Evolutionary conservation across 1,140 invertebrate species (phyloP).

Genomic region (Pseudomyrmex gracilis): DNA sequence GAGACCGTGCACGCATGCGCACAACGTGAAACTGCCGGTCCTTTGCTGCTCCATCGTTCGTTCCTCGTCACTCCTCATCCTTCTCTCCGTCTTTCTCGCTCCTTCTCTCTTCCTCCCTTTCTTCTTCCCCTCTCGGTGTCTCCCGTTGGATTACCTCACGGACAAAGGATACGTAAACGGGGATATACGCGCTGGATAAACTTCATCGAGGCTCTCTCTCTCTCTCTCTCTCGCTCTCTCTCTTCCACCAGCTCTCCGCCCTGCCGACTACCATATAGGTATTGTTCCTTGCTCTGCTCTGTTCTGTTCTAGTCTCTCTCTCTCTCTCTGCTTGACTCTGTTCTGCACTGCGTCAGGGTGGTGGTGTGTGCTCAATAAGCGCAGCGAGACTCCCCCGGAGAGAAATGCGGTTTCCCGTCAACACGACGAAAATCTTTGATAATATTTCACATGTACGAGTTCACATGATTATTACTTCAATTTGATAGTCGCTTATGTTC

Average conservation of each 20-base stretch:
- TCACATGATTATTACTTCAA: too few species aligned
- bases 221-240: neutral
- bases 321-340: slow-evolving; percentile 27
- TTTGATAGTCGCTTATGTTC: too few species aligned
- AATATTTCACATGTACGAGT: slow-evolving; percentile 3
- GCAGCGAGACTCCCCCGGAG: slow-evolving; percentile 15
- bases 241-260: neutral
- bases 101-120: slow-evolving; percentile 15
- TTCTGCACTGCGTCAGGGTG: slow-evolving; percentile 33
- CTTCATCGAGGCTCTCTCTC: slow-evolving; percentile 36
- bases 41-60: slow-evolving; percentile 32
- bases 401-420: slow-evolving; percentile 15
- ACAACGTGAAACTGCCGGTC: slow-evolving; percentile 53
- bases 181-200: slow-evolving; percentile 63
- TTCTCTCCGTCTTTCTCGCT: slow-evolving; percentile 15
- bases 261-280: slow-evolving; percentile 45
- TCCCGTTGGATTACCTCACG: slow-evolving; percentile 69
- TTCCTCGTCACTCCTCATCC: slow-evolving; percentile 19
- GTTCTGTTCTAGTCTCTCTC: slow-evolving; percentile 4
- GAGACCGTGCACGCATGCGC: slow-evolving; percentile 49
- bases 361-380: slow-evolving; percentile 44
- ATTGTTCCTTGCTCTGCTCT: slow-evolving; percentile 49
- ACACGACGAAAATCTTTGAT: slow-evolving; percentile 43
- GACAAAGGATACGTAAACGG: slow-evolving; percentile 72
- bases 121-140: slow-evolving; percentile 10